Percentiles rank a stretch among this genome's conserved stretches.
These are phyloP conservation scores for Pachycephus smyrnensis DNA, from an alignment of 2,888 invertebrate genomes.

Conservation along the genomic window DNA sequence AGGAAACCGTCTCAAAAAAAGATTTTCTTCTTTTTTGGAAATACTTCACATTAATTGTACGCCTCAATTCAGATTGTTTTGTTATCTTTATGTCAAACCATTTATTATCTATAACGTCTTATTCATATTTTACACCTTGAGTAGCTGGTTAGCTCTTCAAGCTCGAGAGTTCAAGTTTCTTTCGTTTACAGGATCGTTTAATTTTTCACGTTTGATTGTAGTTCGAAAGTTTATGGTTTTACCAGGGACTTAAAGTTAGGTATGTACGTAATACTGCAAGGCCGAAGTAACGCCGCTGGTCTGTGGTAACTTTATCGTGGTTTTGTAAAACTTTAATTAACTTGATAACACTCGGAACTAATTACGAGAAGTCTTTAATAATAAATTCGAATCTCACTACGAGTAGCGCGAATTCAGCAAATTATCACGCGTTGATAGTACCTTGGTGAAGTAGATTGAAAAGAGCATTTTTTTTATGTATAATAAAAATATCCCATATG, in stretches of 20 bases:
- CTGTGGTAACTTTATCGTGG: neutral
- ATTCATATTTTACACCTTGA: neutral
- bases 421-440: neutral
- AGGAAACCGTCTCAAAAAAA: neutral
- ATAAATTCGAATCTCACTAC: too few relatives aligned
- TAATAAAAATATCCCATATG: too few relatives aligned
- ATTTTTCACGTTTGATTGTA: neutral
- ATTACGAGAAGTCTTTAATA: too few relatives aligned
- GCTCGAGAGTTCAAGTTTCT: neutral
- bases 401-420: too few relatives aligned
- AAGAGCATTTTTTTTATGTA: too few relatives aligned
- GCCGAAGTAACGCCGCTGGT: neutral
- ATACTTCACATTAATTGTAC: too few relatives aligned
- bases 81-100: neutral
- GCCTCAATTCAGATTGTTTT: too few relatives aligned
- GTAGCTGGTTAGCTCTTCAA: neutral
- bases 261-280: neutral
- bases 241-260: neutral
- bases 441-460: neutral
- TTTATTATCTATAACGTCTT: neutral
- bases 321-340: neutral
- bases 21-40: neutral
- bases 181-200: neutral
- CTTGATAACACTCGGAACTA: too few relatives aligned
- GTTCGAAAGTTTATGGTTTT: neutral